Evolutionary conservation across 1,140 invertebrate species (phyloP).

Genomic region (Drosophila murphyi): DNA sequence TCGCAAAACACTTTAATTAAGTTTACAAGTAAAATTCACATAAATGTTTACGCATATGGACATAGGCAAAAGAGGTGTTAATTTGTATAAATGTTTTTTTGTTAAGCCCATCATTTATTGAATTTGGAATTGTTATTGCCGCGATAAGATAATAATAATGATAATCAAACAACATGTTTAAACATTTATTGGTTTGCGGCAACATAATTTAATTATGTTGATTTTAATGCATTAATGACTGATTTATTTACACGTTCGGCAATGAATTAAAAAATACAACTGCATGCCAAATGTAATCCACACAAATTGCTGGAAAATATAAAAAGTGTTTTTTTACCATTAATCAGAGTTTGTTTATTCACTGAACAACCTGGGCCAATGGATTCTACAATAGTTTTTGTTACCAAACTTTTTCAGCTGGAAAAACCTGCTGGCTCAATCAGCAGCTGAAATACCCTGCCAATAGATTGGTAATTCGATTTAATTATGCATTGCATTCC

Average conservation of each 20-base stretch:
- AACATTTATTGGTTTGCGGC: slow-evolving; percentile 39
- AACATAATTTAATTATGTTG: slow-evolving; percentile 77
- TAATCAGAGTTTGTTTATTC: slow-evolving; percentile 36
- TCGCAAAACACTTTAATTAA: slow-evolving; percentile 66
- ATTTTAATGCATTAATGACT: slow-evolving; percentile 68
- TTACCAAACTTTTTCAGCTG: slow-evolving; percentile 19
- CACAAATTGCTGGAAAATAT: slow-evolving; percentile 44
- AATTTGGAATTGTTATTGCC: slow-evolving; percentile 19
- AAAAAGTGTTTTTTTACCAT: slow-evolving; percentile 20
- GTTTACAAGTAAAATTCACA: slow-evolving; percentile 45
- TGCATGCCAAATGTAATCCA: slow-evolving; percentile 17
- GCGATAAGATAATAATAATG: slow-evolving; percentile 53
- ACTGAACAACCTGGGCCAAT: slow-evolving; percentile 16
- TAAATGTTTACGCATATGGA: not conserved
- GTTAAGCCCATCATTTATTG: slow-evolving; percentile 24
- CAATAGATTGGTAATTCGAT: not conserved
- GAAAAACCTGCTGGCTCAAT: slow-evolving; percentile 10
- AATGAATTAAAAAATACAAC: slow-evolving; percentile 15
- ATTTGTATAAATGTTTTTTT: slow-evolving; percentile 63
- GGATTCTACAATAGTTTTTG: slow-evolving; percentile 16
- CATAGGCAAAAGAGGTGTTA: slow-evolving; percentile 51
- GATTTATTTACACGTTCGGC: slow-evolving; percentile 58
- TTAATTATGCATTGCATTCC: too few relatives aligned
- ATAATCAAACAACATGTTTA: slow-evolving; percentile 58
- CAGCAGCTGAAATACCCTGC: slow-evolving; percentile 6